phyloP scores from a whole-genome alignment of 2,888 invertebrate genomes.

The Leptinotarsa tumamoca region DNA sequence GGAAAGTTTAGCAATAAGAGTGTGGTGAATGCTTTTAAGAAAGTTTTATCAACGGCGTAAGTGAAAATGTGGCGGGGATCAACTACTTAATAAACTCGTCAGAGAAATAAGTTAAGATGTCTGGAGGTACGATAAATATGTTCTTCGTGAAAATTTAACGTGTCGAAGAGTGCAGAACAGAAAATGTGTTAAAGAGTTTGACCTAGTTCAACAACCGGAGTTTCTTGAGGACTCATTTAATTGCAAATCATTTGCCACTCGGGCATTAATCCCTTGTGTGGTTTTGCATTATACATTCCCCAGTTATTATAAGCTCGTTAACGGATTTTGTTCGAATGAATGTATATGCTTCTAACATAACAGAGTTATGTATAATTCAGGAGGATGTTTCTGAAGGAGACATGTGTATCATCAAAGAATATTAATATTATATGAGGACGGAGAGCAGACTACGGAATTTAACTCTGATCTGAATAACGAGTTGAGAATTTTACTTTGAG shows the following conservation, averaged over 20 bases:
- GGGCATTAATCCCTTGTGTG: neutral
- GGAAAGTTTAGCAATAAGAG: neutral
- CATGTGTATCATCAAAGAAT: neutral
- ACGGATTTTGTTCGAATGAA: neutral
- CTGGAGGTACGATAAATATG: neutral
- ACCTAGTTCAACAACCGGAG: neutral
- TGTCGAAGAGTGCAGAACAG: neutral
- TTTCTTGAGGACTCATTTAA: neutral
- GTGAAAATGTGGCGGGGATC: neutral
- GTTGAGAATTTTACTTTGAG: neutral
- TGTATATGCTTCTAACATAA: neutral
- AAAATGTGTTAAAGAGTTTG: neutral
- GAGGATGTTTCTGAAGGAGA: neutral
- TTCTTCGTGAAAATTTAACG: constrained; percentile 6
- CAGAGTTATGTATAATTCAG: neutral
- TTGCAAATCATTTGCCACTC: neutral
- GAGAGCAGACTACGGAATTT: neutral
- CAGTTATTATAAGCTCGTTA: constrained; percentile 3
- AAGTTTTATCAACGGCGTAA: neutral
- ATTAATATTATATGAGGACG: neutral
- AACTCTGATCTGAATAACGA: too few species aligned
- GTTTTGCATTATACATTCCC: neutral
- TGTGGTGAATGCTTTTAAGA: neutral
- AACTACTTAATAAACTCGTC: neutral
- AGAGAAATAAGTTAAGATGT: neutral